A percentile compares a stretch with the other conserved stretches of the same genome.
phyloP scores from a whole-genome alignment of 37 sponge, comb jelly and placozoan species.

The Spongia lamella region DNA sequence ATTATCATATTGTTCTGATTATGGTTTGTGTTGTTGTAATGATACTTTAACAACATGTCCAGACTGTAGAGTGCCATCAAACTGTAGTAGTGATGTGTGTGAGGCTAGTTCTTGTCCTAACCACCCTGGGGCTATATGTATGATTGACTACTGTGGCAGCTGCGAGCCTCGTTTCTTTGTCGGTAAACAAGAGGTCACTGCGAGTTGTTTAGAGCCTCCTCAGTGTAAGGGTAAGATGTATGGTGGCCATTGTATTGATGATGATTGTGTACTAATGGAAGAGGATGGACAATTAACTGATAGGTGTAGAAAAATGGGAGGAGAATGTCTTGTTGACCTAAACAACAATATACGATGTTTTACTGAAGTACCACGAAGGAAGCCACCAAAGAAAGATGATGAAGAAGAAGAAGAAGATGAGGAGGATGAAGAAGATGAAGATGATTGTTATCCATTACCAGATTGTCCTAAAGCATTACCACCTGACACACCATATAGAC shows the following conservation, averaged over 20 bases:
- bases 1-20: too few species aligned
- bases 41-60: conserved; percentile 16
- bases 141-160: conserved; percentile 4
- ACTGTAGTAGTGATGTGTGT: conserved; percentile 7
- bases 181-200: too few species aligned
- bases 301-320: not conserved
- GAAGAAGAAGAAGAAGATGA: not conserved
- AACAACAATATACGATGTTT: not conserved
- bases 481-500: too few species aligned
- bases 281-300: not conserved
- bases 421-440: conserved; percentile 1
- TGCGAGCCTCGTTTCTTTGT: conserved; percentile 2
- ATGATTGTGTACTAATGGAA: too few species aligned
- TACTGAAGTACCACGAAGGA: not conserved
- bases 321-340: not conserved
- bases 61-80: conserved; percentile 1
- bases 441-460: too few species aligned
- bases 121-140: conserved; percentile 18
- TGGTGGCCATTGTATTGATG: not conserved
- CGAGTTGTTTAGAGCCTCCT: too few species aligned
- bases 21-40: not conserved
- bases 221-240: too few species aligned
- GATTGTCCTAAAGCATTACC: too few species aligned
- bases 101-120: conserved; percentile 3
- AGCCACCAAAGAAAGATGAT: not conserved